phyloP scores from a whole-genome alignment of 1,140 invertebrate species.

The Papilio xuthus region DNA sequence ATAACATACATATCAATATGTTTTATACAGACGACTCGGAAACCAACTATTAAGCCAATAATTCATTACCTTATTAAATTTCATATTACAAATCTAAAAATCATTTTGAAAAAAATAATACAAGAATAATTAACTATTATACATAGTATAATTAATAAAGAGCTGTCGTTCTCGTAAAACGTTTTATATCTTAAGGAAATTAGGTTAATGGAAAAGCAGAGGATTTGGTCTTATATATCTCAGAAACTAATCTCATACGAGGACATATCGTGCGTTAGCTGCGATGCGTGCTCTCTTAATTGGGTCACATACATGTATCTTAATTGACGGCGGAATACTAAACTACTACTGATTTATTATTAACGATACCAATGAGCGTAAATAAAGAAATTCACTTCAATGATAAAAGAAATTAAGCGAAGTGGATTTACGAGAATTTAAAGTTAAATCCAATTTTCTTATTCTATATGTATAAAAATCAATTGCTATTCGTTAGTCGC shows the following conservation, averaged over 20 bases:
- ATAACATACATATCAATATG: no score
- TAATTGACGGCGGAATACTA: slow-evolving; percentile 65
- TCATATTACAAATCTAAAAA: no score
- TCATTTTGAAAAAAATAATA: no score
- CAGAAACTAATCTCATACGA: slow-evolving; percentile 62
- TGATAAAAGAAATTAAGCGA: neutral
- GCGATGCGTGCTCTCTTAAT: slow-evolving; percentile 63
- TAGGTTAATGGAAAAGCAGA: slow-evolving; percentile 59
- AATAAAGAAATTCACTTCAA: neutral
- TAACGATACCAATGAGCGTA: slow-evolving; percentile 37
- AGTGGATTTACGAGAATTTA: neutral
- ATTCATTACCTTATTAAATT: no score
- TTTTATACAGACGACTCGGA: no score
- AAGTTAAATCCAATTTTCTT: no score
- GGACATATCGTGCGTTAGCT: slow-evolving; percentile 65
- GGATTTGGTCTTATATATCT: slow-evolving; percentile 57
- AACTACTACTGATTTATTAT: slow-evolving; percentile 55
- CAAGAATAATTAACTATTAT: no score
- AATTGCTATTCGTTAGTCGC: no score
- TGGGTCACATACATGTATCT: slow-evolving; percentile 66
- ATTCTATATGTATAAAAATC: no score
- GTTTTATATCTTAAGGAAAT: slow-evolving; percentile 46
- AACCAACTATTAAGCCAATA: no score
- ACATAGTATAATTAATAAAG: slow-evolving; percentile 2
- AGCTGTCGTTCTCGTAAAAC: slow-evolving; percentile 44